Base-by-base conservation (phyloP, 2,888 invertebrate genomes). In the Bruchidius siliquastri region DNA sequence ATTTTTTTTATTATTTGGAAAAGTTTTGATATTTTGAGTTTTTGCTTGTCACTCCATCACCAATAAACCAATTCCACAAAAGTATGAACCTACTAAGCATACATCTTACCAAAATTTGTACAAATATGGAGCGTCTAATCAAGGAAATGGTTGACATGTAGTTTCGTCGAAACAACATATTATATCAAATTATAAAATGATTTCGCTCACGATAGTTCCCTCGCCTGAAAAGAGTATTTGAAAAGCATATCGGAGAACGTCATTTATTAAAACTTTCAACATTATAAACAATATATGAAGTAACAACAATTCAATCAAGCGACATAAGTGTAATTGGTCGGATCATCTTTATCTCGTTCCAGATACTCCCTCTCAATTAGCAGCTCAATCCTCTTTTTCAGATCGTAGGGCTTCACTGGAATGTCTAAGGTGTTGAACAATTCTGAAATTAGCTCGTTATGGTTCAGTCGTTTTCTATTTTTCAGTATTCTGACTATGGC, bases 401-500 rank as follows among this genome's bases (percentile, higher is more conserved):
- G 89, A 88, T 99, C 99, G 76, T 95, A 93, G 76, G 98, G 96
- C 94, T 97, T 98, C 75, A 98, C 96, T 73, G 99, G 98, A 88
- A 99, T 98, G 86, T 98, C 97, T 81, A 99, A 91, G 86, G 97
- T 96, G 87, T 96, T 94, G 87, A 95, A 98, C 20, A 99, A 90
- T 88, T 99, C 98, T 66, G 95, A 94, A 82, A 99, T 95, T 81
- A 99, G 93, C 81, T 96, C 91, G 87, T 96, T 96, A 89, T 99
- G 99, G 74, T 93, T 93, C 72, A 99, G 90, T 4, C 94, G 93
- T 88, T 98, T 98, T 73, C 97, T 90, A 92, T 96, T 97, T 90
- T 99, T 99, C 98, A 99, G 98, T 84, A 98, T 97, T 81, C 98
- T 91, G 74, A 98, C 99, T 84, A 99, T 96, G 79, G 99, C 99